A percentile compares a stretch with the other conserved stretches of the same genome.
Conservation (phyloP, 1,140 invertebrate genomes). For the Aphelenchoides avenae region DNA sequence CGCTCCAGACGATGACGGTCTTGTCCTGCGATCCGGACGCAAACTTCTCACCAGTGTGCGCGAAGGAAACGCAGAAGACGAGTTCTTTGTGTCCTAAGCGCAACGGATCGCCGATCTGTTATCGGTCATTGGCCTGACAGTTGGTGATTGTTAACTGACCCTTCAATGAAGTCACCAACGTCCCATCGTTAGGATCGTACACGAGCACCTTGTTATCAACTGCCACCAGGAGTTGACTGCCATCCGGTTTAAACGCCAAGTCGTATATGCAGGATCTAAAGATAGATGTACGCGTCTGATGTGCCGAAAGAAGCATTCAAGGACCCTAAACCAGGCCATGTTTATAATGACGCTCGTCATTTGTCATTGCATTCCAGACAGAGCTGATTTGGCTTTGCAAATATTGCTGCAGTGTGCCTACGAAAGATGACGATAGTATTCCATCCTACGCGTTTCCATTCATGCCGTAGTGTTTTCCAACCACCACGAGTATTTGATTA, state of each 20-base stretch:
- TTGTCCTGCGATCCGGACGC: constrained; percentile 94
- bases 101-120: neutral
- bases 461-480: too few relatives aligned
- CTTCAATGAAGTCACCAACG: constrained; percentile 82
- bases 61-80: constrained; percentile 86
- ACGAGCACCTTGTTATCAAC: constrained; percentile 86
- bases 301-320: constrained; percentile 7
- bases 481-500: too few relatives aligned
- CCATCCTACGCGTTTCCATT: neutral
- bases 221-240: constrained; percentile 83
- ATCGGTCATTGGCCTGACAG: too few relatives aligned
- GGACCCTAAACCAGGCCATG: too few relatives aligned
- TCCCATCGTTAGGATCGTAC: constrained; percentile 84
- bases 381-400: neutral
- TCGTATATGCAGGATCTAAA: constrained; percentile 77
- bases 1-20: constrained; percentile 95
- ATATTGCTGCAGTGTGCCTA: constrained; percentile 10
- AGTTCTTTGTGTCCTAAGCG: constrained; percentile 77
- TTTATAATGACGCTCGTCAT: too few relatives aligned
- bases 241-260: constrained; percentile 90
- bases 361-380: neutral
- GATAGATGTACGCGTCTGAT: neutral
- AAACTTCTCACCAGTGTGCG: constrained; percentile 85
- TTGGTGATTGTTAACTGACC: constrained; percentile 62
- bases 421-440: constrained; percentile 2